Percentiles rank a stretch among this genome's conserved stretches.
These are phyloP conservation scores for Crenuchus spilurus DNA, from an alignment of 2,797 vertebrate species.

Conservation along the genomic window DNA sequence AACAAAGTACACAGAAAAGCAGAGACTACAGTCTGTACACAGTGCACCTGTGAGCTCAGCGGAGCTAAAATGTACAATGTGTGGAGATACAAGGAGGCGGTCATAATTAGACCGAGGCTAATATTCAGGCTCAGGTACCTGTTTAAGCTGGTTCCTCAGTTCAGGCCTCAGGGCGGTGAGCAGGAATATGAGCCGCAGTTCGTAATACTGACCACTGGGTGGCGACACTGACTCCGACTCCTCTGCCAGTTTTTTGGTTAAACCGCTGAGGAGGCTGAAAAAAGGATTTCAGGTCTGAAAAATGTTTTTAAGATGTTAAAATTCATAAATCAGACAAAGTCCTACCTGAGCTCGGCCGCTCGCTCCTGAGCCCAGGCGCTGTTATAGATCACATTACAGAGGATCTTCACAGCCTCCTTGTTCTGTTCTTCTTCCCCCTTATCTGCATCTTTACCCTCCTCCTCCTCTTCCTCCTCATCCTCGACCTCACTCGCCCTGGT, in stretches of 20 bases:
- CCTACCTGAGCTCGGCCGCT: slow-evolving; percentile 73
- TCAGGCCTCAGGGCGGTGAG: slow-evolving; percentile 77
- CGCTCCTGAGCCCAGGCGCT: slow-evolving; percentile 78
- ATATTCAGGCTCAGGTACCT: slow-evolving; percentile 52
- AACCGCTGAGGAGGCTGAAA: slow-evolving; percentile 70
- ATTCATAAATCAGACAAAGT: too few relatives aligned
- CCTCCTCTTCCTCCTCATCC: slow-evolving; percentile 49
- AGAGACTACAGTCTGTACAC: too few relatives aligned
- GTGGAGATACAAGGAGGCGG: too few relatives aligned
- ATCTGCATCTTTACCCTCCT: slow-evolving; percentile 49
- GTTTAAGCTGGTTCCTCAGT: slow-evolving; percentile 73
- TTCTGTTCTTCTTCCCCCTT: slow-evolving; percentile 54
- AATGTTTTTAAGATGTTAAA: neutral
- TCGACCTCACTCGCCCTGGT: slow-evolving; percentile 30
- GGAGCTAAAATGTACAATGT: too few relatives aligned
- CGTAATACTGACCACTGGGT: slow-evolving; percentile 76
- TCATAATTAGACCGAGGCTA: too few relatives aligned
- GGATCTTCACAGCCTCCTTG: slow-evolving; percentile 79
- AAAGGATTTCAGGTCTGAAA: neutral
- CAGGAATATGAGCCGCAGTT: slow-evolving; percentile 79
- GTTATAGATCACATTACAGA: slow-evolving; percentile 82
- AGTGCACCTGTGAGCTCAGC: too few relatives aligned
- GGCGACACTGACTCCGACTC: slow-evolving; percentile 58
- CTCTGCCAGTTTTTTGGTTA: slow-evolving; percentile 65
- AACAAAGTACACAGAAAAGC: too few relatives aligned